Evolutionary conservation across 1,140 invertebrate genomes (phyloP).

Genomic region (Dendroctonus ponderosae): DNA sequence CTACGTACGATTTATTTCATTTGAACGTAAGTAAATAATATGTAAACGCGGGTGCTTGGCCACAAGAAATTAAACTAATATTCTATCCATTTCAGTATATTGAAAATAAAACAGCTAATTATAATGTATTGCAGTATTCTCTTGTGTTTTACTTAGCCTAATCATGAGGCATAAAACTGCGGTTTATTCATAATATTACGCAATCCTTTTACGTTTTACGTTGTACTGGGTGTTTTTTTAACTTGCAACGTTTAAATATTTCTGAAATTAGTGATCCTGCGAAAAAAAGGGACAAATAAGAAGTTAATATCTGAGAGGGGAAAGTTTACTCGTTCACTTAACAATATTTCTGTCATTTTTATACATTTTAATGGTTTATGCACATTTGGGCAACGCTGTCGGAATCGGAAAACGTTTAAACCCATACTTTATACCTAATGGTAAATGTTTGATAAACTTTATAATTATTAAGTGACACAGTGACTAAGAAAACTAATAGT

Average conservation of each 20-base stretch:
- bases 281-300: not conserved
- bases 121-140: slow-evolving; percentile 32
- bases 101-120: slow-evolving; percentile 36
- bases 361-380: not conserved
- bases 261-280: not conserved
- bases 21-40: not conserved
- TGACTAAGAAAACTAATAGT: too few relatives aligned
- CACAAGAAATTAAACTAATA: slow-evolving; percentile 29
- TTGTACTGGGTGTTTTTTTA: not conserved
- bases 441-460: too few relatives aligned
- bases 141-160: slow-evolving; percentile 17
- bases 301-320: not conserved
- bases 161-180: not conserved
- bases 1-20: not conserved
- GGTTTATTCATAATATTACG: not conserved
- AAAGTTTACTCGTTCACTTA: not conserved
- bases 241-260: not conserved
- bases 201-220: too few relatives aligned
- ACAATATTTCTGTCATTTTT: not conserved
- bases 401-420: too few relatives aligned
- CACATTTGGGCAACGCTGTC: not conserved
- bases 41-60: slow-evolving; percentile 31
- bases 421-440: too few relatives aligned
- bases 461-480: too few relatives aligned
- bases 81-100: slow-evolving; percentile 36